Percentiles rank a stretch among this genome's conserved stretches.
These are phyloP conservation scores for Tupaia chinensis DNA, from an alignment of 2,113 vertebrate species.

Conservation along the genomic window DNA sequence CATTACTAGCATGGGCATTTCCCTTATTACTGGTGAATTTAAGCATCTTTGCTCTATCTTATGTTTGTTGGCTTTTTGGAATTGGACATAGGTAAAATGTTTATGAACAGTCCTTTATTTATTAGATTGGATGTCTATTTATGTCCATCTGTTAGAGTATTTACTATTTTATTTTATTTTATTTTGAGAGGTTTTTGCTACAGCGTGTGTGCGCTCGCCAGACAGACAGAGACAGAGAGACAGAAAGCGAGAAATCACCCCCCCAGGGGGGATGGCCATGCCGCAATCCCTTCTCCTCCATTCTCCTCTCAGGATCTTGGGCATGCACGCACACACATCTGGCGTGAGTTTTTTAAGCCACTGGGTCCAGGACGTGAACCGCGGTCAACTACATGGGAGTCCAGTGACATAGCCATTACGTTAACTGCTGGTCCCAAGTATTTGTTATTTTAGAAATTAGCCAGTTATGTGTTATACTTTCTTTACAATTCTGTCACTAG, in stretches of 20 bases:
- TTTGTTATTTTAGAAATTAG: slow-evolving; percentile 38
- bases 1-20: background rate
- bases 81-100: background rate
- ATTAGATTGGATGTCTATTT: background rate
- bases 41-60: background rate
- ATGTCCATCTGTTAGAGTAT: background rate
- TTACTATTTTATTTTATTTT: background rate
- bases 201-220: too few relatives aligned
- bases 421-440: background rate
- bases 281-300: too few relatives aligned
- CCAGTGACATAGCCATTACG: too few relatives aligned
- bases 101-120: background rate
- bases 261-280: too few relatives aligned
- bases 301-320: too few relatives aligned
- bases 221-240: too few relatives aligned
- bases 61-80: background rate
- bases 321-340: too few relatives aligned
- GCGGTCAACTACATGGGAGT: too few relatives aligned
- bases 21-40: background rate
- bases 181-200: too few relatives aligned
- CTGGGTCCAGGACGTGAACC: too few relatives aligned
- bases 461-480: background rate
- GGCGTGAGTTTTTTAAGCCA: too few relatives aligned
- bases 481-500: background rate
- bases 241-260: too few relatives aligned